A percentile compares a stretch with the other conserved stretches of the same genome.
phyloP scores from a whole-genome alignment of 2,113 vertebrate species.

The Suncus etruscus region DNA sequence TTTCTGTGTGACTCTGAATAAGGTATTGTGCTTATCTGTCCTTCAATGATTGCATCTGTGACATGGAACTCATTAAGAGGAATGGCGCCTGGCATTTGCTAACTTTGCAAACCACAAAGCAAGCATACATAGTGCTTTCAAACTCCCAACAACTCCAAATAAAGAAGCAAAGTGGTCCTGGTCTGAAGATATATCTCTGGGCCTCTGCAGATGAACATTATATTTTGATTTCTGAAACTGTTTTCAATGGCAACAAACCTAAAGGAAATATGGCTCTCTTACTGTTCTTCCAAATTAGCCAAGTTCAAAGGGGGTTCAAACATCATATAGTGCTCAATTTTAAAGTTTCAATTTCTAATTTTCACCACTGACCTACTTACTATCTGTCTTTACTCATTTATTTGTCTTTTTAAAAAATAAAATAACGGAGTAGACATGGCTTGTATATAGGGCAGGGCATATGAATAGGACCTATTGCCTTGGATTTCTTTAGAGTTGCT shows the following conservation, averaged over 20 bases:
- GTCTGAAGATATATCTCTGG: not conserved
- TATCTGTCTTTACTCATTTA: not conserved
- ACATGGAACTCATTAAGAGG: not conserved
- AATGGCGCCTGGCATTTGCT: not conserved
- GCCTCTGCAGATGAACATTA: not conserved
- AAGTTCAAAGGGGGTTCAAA: not conserved
- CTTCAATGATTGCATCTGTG: not conserved
- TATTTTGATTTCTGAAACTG: conserved; percentile 16
- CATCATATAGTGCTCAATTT: not conserved
- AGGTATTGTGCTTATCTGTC: not conserved
- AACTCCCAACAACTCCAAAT: not conserved
- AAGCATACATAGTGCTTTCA: not conserved
- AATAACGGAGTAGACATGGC: not conserved
- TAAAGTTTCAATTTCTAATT: conserved; percentile 33
- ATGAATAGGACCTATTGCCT: too few relatives aligned
- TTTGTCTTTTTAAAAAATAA: not conserved
- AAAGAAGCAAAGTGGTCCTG: fast-evolving
- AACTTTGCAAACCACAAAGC: not conserved
- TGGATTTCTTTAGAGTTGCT: not conserved
- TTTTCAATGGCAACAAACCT: not conserved
- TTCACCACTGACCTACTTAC: not conserved
- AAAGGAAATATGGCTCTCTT: not conserved
- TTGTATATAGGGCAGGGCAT: not conserved
- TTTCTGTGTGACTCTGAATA: conserved; percentile 8
- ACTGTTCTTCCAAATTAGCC: not conserved